Evolutionary conservation across 2,113 vertebrate genomes (phyloP).

Genomic region (Zootoca vivipara): DNA sequence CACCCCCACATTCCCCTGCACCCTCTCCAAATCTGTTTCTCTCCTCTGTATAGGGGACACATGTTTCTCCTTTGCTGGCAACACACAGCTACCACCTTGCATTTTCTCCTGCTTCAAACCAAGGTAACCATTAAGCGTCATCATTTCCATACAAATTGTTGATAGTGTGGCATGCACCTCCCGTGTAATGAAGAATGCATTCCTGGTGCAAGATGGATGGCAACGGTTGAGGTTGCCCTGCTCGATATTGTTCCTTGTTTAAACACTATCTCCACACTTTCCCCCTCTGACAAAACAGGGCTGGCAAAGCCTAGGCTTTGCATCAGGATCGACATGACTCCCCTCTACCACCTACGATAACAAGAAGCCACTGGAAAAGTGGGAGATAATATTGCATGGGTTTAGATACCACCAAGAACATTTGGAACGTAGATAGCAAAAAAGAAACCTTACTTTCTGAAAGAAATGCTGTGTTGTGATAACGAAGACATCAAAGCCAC

Average conservation of each 20-base stretch:
- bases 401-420: neutral
- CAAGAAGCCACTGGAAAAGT: neutral
- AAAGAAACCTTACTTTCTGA: slow-evolving; percentile 80
- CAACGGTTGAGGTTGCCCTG: neutral
- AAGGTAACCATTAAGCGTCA: neutral
- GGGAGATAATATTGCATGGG: neutral
- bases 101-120: neutral
- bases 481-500: slow-evolving; percentile 86
- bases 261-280: neutral
- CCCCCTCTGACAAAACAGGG: neutral
- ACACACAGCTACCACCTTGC: neutral
- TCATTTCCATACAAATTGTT: neutral
- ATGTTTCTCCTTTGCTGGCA: neutral
- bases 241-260: neutral
- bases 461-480: slow-evolving; percentile 91
- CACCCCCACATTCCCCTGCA: neutral
- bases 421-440: neutral
- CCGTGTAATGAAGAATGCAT: neutral
- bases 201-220: neutral
- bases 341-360: neutral
- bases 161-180: neutral
- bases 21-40: neutral
- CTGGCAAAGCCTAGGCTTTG: neutral
- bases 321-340: neutral
- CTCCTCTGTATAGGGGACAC: neutral